Evolutionary conservation across 1,140 invertebrate genomes (phyloP), one percentile per base, ranked within the genome.

Genomic region (Orius laevigatus): DNA sequence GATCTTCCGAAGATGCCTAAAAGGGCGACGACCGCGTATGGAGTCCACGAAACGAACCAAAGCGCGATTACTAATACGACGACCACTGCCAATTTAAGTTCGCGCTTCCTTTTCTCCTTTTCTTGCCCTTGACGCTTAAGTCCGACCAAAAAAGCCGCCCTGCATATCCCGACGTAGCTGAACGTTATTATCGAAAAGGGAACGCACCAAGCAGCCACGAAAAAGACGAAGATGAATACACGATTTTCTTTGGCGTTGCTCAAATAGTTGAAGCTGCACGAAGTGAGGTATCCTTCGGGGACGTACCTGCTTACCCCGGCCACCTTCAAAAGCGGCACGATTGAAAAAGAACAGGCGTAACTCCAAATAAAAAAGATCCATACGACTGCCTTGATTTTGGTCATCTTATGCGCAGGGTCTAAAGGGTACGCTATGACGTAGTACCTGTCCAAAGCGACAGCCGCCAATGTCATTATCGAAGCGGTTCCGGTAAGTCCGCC

Each of bases 231-330:
- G 50, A 83, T 81, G 54, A 78, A 80, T 15, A 68, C 66, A 45
- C 71, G 69, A 0, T 70, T 70, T 1, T 60, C 59, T 1, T 57
- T 51, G 53, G 73, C 68, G 20, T 73, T 67, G 5, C 74, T 73
- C 2, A 87, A 63, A 56, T 86, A 87, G 58, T 86, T 81, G 54
- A 82, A 87, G 52, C 80, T 83, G 63, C 83, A 88, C 54, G 77
- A 81, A 4, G 81, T 84, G 41, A 85, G 64, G 52, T 75, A 83
- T 5, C 80, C 81, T 64, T 86, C 83, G 1, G 81, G 79, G 9
- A 82, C 76, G 62, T 85, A 87, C 3, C 67, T 66, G 3, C 79
- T 76, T n/a, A 81, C 68, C 3, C 79, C 78, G 10, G 81, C 68
- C 5, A 16, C 40, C 53, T 76, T 68, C 36, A 77, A 57, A 0